Base-by-base conservation (phyloP, 2,113 vertebrate species). In the Chrysemys picta region DNA sequence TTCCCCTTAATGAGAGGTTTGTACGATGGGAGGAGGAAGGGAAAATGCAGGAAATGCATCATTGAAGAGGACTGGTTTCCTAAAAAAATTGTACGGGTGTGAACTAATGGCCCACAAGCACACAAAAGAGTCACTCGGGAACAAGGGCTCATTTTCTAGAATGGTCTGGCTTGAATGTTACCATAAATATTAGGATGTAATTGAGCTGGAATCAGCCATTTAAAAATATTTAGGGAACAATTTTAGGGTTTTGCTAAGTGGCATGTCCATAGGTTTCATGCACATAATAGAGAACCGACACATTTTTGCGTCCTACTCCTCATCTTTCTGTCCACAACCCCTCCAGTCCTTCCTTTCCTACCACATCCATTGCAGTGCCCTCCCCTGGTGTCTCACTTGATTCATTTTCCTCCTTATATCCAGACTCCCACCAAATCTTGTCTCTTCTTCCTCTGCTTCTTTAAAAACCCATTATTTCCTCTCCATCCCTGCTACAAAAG, bases 141-240 rank as follows among this genome's bases (percentile, higher is more conserved):
- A 81, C 52, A 50, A 53, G 29, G 78, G 14, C 31, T 81, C 80
- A 35, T 53, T 81, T 54, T 53, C 50, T 54, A n/a, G 47, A 81
- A 81, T 38, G 47, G 50, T 21, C 29, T 13, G 0, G 53, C 29
- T 0, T 2, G 50, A 50, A 6, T 0, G 0, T 0, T 24, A 79
- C 56, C 84, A 80, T 50, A 1, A 7, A 88, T 0, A 3, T 0
- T 85, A 69, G 65, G 89, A 78, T 75, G 89, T 49, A 54, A 72
- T 42, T 0, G 1, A 0, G 1, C n/a, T 45, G 76, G 65, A 57
- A 42, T 80, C 85, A 78, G 79, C 57, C 75, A 52, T 50, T 76
- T 52, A 14, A 31, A 29, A 86, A 47, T n/a, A 54, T 81, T 38
- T 45, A 81, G 52, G 35, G 80, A 52, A 53, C 10, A 54, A 81